Conservation (phyloP, 2,113 vertebrate species). For the Aegotheles bennettii region DNA sequence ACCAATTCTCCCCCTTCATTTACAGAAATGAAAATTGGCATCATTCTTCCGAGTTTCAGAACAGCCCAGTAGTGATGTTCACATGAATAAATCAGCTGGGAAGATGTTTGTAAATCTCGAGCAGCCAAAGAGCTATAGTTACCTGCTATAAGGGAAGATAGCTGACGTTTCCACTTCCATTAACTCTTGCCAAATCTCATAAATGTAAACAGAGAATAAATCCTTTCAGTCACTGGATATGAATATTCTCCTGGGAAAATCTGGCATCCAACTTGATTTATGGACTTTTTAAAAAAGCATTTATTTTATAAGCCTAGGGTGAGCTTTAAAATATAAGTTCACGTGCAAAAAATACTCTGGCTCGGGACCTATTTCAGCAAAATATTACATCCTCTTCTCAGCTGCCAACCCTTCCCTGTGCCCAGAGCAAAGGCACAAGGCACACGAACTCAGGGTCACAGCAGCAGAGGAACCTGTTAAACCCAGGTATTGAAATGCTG, state of each 20-base stretch:
- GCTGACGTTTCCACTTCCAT: constrained; percentile 44
- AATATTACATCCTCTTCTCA: neutral
- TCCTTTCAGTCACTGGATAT: constrained; percentile 6
- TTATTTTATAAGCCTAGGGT: constrained; percentile 19
- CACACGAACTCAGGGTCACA: neutral
- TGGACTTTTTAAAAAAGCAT: neutral
- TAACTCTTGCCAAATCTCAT: constrained; percentile 36
- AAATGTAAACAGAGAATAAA: constrained; percentile 53
- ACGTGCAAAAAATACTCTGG: constrained; percentile 4
- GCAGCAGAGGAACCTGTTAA: neutral
- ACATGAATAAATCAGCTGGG: constrained; percentile 16
- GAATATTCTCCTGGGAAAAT: constrained; percentile 30
- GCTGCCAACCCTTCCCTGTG: neutral
- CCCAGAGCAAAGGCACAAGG: neutral
- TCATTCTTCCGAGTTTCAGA: constrained; percentile 13
- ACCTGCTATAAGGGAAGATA: constrained; percentile 50
- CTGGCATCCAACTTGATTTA: constrained; percentile 30
- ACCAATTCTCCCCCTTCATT: neutral
- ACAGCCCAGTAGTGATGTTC: neutral
- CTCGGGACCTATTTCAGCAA: neutral
- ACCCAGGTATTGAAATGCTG: neutral
- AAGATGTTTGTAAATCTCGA: constrained; percentile 39
- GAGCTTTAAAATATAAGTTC: constrained; percentile 28
- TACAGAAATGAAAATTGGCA: constrained; percentile 14
- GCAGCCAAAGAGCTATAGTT: constrained; percentile 5